phyloP scores from a whole-genome alignment of 2,888 invertebrate species.

The Toxonevra muliebris region DNA sequence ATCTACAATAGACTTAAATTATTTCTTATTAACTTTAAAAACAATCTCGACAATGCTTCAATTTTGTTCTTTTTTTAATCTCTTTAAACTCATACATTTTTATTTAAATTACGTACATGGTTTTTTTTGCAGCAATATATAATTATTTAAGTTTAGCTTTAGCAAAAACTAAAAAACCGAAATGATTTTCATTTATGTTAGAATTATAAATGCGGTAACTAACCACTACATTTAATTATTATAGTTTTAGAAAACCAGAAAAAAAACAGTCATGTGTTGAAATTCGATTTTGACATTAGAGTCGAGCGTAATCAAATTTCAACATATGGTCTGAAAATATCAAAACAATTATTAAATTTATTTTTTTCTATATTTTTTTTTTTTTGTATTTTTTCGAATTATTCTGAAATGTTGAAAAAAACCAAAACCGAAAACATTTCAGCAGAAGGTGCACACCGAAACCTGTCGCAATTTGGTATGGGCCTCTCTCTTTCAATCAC shows the following conservation, averaged over 20 bases:
- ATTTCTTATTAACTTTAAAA: conserved; percentile 20
- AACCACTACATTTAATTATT: too few relatives aligned
- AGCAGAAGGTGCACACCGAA: conserved; percentile 64
- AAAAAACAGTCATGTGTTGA: too few relatives aligned
- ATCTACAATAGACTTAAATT: neutral
- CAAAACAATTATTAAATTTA: neutral
- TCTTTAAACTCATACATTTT: neutral
- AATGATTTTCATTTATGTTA: too few relatives aligned
- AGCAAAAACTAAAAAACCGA: too few relatives aligned
- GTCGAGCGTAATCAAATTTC: too few relatives aligned
- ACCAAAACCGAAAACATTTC: conserved; percentile 37
- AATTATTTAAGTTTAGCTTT: too few relatives aligned
- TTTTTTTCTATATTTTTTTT: conserved; percentile 2
- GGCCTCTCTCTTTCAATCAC: conserved; percentile 42
- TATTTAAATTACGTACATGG: too few relatives aligned
- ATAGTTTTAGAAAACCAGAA: too few relatives aligned
- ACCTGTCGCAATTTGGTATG: conserved; percentile 67
- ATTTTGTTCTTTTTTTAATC: neutral
- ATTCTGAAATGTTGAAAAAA: neutral
- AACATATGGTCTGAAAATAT: neutral
- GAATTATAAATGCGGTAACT: too few relatives aligned
- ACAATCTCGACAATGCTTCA: conserved; percentile 39
- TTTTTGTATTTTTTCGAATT: neutral
- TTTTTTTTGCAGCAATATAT: too few relatives aligned
- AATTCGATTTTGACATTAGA: too few relatives aligned